These are phyloP conservation scores for Maccullochella peelii DNA, from an alignment of 2,113 vertebrate genomes.

Conservation along the genomic window DNA sequence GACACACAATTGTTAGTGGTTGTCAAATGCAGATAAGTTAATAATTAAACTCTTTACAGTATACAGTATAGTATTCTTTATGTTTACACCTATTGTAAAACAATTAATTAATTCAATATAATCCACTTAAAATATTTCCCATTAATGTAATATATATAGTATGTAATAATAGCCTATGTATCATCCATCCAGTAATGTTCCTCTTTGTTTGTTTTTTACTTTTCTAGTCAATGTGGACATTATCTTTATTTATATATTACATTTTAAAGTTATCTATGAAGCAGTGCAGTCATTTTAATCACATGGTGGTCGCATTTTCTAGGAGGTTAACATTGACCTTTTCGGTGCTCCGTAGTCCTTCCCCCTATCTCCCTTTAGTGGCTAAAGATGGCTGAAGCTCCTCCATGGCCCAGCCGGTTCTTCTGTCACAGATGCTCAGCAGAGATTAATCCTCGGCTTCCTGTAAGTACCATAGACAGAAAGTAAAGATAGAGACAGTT, in stretches of 20 bases:
- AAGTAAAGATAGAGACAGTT: neutral
- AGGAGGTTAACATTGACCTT: constrained; percentile 62
- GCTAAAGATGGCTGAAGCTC: constrained; percentile 92
- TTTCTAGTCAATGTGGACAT: neutral
- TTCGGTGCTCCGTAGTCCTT: constrained; percentile 69
- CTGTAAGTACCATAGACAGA: constrained; percentile 73
- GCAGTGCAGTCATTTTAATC: neutral
- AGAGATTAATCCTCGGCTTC: constrained; percentile 86
- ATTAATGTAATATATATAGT: neutral
- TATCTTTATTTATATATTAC: neutral
- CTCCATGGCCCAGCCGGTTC: constrained; percentile 90
- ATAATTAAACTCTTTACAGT: neutral
- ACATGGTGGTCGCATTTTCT: constrained; percentile 29
- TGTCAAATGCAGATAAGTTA: neutral
- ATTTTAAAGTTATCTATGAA: neutral
- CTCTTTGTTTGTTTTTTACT: neutral
- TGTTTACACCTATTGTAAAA: neutral
- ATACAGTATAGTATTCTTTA: neutral
- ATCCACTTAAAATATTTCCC: neutral
- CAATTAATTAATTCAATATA: neutral
- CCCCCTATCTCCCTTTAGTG: constrained; percentile 60
- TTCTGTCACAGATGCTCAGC: constrained; percentile 93
- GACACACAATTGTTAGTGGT: neutral
- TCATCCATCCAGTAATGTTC: neutral
- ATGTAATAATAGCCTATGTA: neutral